phyloP scores from a whole-genome alignment of 2,797 vertebrate species.

The Melanotaenia nigrans region DNA sequence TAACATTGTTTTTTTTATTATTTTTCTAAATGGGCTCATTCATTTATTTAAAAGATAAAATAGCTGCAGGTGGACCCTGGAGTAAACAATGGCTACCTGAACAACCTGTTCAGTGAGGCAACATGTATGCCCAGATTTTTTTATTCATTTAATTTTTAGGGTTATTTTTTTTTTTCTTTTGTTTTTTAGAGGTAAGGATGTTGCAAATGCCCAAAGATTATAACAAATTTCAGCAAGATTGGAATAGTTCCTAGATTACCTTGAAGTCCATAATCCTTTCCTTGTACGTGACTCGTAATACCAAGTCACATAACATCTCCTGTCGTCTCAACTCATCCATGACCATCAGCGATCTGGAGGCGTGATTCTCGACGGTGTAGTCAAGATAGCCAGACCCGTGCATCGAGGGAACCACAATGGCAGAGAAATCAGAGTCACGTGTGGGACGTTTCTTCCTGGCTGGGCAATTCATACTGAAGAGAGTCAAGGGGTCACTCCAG shows the following conservation, averaged over 20 bases:
- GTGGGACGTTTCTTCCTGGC: constrained; percentile 76
- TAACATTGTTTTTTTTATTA: no score
- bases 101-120: no score
- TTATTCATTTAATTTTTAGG: no score
- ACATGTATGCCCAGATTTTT: no score
- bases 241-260: constrained; percentile 48
- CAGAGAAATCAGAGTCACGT: constrained; percentile 77
- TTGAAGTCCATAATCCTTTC: constrained; percentile 82
- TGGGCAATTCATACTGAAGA: constrained; percentile 81
- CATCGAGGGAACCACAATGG: constrained; percentile 85
- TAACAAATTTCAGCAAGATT: background rate
- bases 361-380: constrained; percentile 84
- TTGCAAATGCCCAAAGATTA: no score
- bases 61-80: no score
- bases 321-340: constrained; percentile 86
- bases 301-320: constrained; percentile 84
- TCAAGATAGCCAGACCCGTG: constrained; percentile 84
- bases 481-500: background rate
- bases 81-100: no score
- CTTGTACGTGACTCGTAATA: constrained; percentile 82
- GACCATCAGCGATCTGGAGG: constrained; percentile 74
- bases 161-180: no score
- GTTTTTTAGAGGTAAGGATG: no score
- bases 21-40: no score
- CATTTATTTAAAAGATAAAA: no score